phyloP scores from a whole-genome alignment of 2,797 vertebrate genomes.

The Enteromius mattozi region DNA sequence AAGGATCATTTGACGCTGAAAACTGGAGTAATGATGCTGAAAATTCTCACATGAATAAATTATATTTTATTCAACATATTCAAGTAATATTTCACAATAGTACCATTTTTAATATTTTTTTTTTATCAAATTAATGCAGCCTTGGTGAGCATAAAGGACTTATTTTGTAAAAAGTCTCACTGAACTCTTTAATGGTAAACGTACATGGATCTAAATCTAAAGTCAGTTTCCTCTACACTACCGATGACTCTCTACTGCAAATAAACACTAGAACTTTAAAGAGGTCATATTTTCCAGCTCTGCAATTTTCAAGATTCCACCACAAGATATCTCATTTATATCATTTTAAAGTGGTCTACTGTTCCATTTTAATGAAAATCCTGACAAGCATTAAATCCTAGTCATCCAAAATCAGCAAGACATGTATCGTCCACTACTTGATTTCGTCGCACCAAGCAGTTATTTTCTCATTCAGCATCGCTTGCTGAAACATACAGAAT shows the following conservation, averaged over 20 bases:
- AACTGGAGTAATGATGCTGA: background rate
- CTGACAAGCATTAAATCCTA: background rate
- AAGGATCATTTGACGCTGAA: background rate
- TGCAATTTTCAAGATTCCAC: background rate
- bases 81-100: background rate
- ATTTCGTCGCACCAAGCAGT: background rate
- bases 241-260: background rate
- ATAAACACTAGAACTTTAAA: background rate
- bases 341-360: background rate
- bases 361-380: background rate
- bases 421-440: too few species aligned
- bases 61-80: background rate
- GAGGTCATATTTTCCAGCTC: background rate
- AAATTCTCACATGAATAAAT: background rate
- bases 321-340: background rate
- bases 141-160: background rate
- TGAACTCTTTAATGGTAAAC: background rate
- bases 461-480: background rate
- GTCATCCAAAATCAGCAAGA: background rate
- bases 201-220: background rate
- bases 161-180: background rate
- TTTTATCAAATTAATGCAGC: background rate
- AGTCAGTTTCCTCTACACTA: background rate
- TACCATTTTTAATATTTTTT: background rate
- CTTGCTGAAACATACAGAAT: background rate